Base-by-base conservation (phyloP, 2,888 invertebrate genomes). In the Spodoptera exigua region DNA sequence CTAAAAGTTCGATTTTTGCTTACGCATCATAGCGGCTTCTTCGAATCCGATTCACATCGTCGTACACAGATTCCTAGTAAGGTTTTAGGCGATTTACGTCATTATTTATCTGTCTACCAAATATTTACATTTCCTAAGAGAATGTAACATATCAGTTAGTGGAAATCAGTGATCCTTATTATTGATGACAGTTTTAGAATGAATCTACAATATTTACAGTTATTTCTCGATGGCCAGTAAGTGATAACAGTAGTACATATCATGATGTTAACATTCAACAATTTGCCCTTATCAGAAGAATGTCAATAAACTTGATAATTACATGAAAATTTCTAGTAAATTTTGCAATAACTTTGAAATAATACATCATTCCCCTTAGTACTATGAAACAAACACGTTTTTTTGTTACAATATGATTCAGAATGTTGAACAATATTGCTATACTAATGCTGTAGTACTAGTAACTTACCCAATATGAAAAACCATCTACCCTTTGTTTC, bases 1-100 rank as follows among this genome's bases (percentile, higher is more conserved):
- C 74, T 69, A 66, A 75, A 69, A 76, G 61, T 70, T 69, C 61
- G 55, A 69, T 65, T 65, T 78, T 64, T 64, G 75, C 76, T 75
- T 77, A 76, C 78, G 77, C 67, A 69, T 78, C 64, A 45, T 44
- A 17, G 44, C 13, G 11, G 36, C 34, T 67, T 64, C 58, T 34
- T 45, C 36, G 55, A 58, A 69, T 21, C 41, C n/a, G 47, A 32
- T 27, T 45, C 52, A 49, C 37, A 18, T 10, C 27, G 16, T 35
- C 34, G 34, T 16, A 37, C 12, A 9, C 12, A 18, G 18, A 32
- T 41, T 47, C 16, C 0, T 37, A 40, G 7, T 39, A 18, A 36
- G 51, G 7, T 47, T 51, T 44, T 3, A 37, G 14, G 1, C 34
- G 13, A 14, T 48, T 27, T 52, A 16, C 45, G n/a, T 35, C 44